Conservation (phyloP, 2,888 invertebrate species). For the Drosophila paucipuncta region DNA sequence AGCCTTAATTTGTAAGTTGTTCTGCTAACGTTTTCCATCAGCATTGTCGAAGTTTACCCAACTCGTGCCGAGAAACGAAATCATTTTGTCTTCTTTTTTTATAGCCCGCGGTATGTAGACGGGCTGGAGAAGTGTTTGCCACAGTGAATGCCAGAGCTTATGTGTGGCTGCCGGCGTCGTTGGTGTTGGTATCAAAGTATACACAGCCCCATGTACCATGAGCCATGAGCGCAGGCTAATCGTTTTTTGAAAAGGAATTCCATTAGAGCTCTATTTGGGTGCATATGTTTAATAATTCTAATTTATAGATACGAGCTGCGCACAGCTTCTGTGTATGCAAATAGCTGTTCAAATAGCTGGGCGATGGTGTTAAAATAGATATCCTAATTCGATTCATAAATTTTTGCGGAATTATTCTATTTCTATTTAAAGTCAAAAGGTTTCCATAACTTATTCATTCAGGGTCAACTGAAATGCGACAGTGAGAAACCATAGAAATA, state of each 20-base stretch:
- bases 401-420: background rate
- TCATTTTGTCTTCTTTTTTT: constrained; percentile 43
- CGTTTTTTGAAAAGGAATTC: constrained; percentile 27
- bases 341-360: background rate
- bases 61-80: constrained; percentile 63
- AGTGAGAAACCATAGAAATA: background rate
- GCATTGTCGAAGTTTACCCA: constrained; percentile 60
- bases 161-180: constrained; percentile 35
- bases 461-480: background rate
- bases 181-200: constrained; percentile 44
- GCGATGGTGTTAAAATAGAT: background rate
- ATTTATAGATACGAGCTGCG: background rate
- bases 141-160: constrained; percentile 55
- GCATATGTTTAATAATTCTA: no score
- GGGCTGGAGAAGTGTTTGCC: constrained; percentile 27
- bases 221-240: constrained; percentile 46
- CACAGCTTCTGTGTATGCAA: background rate
- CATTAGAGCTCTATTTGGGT: background rate
- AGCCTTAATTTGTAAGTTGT: constrained; percentile 68
- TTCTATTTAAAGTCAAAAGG: background rate
- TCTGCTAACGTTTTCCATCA: constrained; percentile 63
- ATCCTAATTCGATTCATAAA: background rate
- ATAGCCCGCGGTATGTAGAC: background rate
- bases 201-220: constrained; percentile 14
- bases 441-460: background rate